Percentiles rank a stretch among this genome's conserved stretches.
These are phyloP conservation scores for Musca vetustissima DNA, from an alignment of 1,140 invertebrate genomes.

Conservation along the genomic window DNA sequence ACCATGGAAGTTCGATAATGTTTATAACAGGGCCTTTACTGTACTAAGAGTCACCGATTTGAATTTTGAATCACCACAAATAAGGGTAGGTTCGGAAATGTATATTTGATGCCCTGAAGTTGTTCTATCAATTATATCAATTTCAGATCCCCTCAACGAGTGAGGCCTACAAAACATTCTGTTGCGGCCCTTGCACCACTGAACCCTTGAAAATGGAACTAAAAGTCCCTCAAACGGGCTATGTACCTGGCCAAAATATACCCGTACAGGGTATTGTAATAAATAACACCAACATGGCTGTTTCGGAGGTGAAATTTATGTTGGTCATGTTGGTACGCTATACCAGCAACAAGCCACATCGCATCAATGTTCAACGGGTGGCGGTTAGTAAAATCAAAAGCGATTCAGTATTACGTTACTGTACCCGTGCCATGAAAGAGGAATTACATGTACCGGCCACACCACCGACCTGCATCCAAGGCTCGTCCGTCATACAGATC, in stretches of 20 bases:
- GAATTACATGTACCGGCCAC: slow-evolving; percentile 65
- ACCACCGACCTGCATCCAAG: slow-evolving; percentile 66
- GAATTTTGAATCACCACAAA: slow-evolving; percentile 60
- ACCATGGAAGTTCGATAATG: slow-evolving; percentile 76
- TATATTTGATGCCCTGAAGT: neutral
- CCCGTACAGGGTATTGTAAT: slow-evolving; percentile 43
- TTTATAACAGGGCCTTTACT: slow-evolving; percentile 70
- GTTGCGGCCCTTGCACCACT: slow-evolving; percentile 50
- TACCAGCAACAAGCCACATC: slow-evolving; percentile 58
- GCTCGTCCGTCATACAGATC: slow-evolving; percentile 70
- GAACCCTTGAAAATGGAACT: slow-evolving; percentile 47
- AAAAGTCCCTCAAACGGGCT: slow-evolving; percentile 47
- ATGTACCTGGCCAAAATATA: slow-evolving; percentile 49
- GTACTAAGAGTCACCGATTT: slow-evolving; percentile 73
- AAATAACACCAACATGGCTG: slow-evolving; percentile 57
- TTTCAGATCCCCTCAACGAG: slow-evolving; percentile 39
- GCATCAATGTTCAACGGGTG: slow-evolving; percentile 59
- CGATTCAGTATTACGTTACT: slow-evolving; percentile 57
- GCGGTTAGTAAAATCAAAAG: slow-evolving; percentile 58
- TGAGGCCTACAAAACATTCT: slow-evolving; percentile 46
- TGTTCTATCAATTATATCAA: neutral
- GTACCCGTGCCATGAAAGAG: slow-evolving; percentile 39
- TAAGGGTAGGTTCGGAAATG: slow-evolving; percentile 35
- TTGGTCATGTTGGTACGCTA: slow-evolving; percentile 57
- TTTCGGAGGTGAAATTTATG: slow-evolving; percentile 57